phyloP scores from a whole-genome alignment of 2,888 invertebrate genomes.

The Tiliacea citrago region DNA sequence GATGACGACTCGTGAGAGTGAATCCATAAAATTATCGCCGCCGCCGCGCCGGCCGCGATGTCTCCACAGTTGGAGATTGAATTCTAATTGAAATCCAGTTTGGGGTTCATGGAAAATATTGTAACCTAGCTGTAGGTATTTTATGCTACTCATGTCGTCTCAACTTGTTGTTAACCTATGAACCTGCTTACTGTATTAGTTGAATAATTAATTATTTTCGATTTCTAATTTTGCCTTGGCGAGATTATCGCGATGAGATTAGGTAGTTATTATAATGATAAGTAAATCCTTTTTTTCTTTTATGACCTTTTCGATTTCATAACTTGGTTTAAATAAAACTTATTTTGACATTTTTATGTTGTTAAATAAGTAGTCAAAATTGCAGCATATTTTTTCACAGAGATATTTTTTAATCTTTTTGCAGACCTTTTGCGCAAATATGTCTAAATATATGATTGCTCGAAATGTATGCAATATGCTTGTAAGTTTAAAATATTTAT shows the following conservation, averaged over 20 bases:
- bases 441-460: constrained; percentile 17
- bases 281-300: constrained; percentile 2
- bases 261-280: not conserved
- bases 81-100: not conserved
- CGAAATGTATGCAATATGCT: constrained; percentile 29
- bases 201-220: no score
- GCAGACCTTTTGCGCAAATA: constrained; percentile 29
- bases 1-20: not conserved
- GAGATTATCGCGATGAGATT: not conserved
- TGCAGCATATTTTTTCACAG: not conserved
- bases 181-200: no score
- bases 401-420: constrained; percentile 6
- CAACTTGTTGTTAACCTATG: no score
- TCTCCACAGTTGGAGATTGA: not conserved
- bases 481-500: constrained; percentile 33
- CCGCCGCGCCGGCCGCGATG: not conserved
- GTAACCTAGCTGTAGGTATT: no score
- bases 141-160: no score
- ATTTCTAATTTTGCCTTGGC: not conserved
- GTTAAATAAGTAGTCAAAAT: constrained; percentile 23
- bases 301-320: not conserved
- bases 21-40: not conserved
- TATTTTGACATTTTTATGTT: not conserved
- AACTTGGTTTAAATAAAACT: not conserved
- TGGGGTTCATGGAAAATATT: no score